Evolutionary conservation across 2,888 invertebrate genomes (phyloP).

Genomic region (Ferrisia virgata): DNA sequence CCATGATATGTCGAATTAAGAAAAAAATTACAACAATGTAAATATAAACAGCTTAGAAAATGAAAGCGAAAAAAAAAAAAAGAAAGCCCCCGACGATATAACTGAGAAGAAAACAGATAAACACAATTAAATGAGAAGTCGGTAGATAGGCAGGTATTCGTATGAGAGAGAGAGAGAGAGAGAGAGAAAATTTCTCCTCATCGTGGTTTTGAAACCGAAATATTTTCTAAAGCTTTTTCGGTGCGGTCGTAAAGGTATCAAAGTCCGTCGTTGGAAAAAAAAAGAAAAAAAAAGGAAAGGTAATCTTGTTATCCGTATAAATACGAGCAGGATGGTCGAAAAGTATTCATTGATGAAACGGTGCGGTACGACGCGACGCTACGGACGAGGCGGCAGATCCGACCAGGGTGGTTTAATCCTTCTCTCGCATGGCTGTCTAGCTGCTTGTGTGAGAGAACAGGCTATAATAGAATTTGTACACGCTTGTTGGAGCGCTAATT

Average conservation of each 20-base stretch:
- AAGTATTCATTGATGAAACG: slow-evolving; percentile 6
- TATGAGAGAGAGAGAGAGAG: background rate
- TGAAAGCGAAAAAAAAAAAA: background rate
- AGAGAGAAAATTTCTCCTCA: background rate
- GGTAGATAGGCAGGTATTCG: background rate
- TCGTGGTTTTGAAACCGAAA: background rate
- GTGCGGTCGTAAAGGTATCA: background rate
- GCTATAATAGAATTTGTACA: slow-evolving; percentile 12
- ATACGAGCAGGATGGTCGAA: background rate
- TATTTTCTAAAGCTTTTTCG: background rate
- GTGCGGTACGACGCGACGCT: background rate
- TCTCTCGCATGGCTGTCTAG: background rate
- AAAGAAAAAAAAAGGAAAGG: background rate
- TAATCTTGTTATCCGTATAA: background rate
- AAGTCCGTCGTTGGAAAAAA: background rate
- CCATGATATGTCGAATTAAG: background rate
- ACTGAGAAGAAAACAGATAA: background rate
- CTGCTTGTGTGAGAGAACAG: background rate
- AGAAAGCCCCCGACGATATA: background rate
- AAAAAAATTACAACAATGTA: background rate
- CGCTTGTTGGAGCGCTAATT: slow-evolving; percentile 21
- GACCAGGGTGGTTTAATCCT: background rate
- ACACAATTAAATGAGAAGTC: background rate
- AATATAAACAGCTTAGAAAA: background rate
- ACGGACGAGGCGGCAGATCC: background rate